Evolutionary conservation across 1,140 invertebrate genomes (phyloP), one percentile per base, ranked within the genome.

Genomic region (Eupristina koningsbergeri): DNA sequence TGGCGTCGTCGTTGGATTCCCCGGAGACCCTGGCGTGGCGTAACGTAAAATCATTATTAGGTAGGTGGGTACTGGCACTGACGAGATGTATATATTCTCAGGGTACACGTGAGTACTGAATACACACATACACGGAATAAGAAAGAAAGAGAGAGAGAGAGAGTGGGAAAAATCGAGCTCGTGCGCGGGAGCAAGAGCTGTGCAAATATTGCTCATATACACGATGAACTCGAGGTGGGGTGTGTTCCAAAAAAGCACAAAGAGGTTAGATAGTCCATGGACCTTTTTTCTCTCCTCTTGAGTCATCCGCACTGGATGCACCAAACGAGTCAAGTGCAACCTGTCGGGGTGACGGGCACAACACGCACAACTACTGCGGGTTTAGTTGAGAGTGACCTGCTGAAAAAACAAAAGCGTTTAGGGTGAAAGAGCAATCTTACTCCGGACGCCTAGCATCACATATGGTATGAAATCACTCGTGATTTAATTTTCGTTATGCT

Each of bases 11-110:
- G 87, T 85, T 76, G 85, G 87, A 90, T 91, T 91, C 91, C 92
- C 91, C 86, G 86, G 92, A 90, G 92, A 91, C 87, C 88, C 22
- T 53, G 87, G 89, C 87, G 87, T 91, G 91, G 90, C 90, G 90
- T 90, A 92, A 92, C 91, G 91, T 92, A 92, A 92, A 92, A 92
- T 92, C 91, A 92, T 92, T 92, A 92, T 92, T 92, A 92, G 91
- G 88, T 90, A 88, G 89, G 87, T 90, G 89, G 90, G 87, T 90
- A 87, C 88, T 76, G 50, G 29, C 47, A 76, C 36, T 71, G 19
- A 17, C 47, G 2, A n/a, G n/a, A 13, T 47, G 47, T 34, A 17
- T 76, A 76, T 29, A 45, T 39, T 58, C 53, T 31, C 31, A 26
- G 8, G 26, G n/a, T n/a, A n/a, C 31, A 31, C 22, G 36, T 64